Evolutionary conservation across 2,113 vertebrate species (phyloP).

Genomic region (Pundamilia nyererei): DNA sequence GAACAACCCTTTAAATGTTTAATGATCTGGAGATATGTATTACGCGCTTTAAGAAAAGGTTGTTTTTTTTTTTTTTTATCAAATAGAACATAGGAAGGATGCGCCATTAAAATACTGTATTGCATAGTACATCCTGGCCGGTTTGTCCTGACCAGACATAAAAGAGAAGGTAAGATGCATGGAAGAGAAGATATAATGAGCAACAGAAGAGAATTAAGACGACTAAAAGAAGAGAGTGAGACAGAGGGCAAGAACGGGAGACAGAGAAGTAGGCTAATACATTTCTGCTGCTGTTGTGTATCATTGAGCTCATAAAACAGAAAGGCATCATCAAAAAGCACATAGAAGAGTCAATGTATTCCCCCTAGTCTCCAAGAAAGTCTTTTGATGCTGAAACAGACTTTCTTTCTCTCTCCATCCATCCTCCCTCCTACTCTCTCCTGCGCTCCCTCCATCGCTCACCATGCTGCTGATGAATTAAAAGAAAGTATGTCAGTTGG

Average conservation of each 20-base stretch:
- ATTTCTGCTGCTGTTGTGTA: conserved; percentile 27
- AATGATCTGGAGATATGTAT: conserved; percentile 11
- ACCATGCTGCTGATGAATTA: conserved; percentile 49
- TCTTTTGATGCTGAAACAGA: conserved; percentile 57
- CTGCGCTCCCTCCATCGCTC: conserved; percentile 41
- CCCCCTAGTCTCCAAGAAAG: conserved; percentile 44
- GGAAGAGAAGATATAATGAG: not conserved
- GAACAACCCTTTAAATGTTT: conserved; percentile 44
- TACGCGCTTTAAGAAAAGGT: conserved; percentile 5
- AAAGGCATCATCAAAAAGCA: conserved; percentile 54
- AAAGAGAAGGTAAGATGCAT: not conserved
- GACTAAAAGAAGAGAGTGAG: not conserved
- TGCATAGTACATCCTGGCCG: not conserved
- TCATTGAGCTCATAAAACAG: conserved; percentile 38
- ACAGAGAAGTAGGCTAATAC: conserved; percentile 34
- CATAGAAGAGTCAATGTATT: conserved; percentile 41
- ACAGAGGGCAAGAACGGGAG: not conserved
- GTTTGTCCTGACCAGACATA: not conserved
- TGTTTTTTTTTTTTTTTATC: not conserved
- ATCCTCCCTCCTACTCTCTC: conserved; percentile 42
- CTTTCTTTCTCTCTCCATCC: conserved; percentile 47
- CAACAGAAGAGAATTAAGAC: not conserved
- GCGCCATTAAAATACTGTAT: not conserved
- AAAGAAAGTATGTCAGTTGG: conserved; percentile 68
- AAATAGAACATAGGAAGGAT: not conserved